A percentile compares a stretch with the other conserved stretches of the same genome.
Conservation (phyloP, 2,113 vertebrate genomes). For the Oenanthe melanoleuca region DNA sequence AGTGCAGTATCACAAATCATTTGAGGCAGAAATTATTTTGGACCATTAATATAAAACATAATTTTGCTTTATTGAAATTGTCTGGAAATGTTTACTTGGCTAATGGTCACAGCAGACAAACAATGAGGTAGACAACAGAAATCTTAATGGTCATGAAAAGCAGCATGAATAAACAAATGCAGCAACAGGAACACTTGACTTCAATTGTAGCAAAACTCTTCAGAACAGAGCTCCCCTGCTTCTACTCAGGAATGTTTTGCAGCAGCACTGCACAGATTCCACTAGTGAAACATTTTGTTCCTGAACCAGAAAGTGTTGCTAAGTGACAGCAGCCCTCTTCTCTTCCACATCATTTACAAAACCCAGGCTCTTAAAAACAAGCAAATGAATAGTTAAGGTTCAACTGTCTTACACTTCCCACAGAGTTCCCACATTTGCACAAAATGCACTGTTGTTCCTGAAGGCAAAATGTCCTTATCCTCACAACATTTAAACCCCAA, state of each 20-base stretch:
- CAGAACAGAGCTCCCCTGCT: not conserved
- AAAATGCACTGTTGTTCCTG: not conserved
- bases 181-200: not conserved
- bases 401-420: constrained; percentile 9
- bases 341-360: constrained; percentile 51
- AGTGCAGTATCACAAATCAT: not conserved
- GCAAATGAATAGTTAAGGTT: constrained; percentile 6
- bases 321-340: constrained; percentile 63
- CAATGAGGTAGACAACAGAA: not conserved
- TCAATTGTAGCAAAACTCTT: not conserved
- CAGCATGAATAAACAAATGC: not conserved
- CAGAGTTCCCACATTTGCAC: not conserved
- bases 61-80: not conserved
- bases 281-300: constrained; percentile 63
- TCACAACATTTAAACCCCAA: not conserved
- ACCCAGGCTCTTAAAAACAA: constrained; percentile 23
- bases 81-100: constrained; percentile 24
- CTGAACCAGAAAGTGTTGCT: constrained; percentile 52
- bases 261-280: constrained; percentile 10
- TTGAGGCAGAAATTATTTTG: constrained; percentile 5
- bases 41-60: not conserved
- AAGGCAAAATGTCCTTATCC: not conserved
- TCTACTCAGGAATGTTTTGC: not conserved
- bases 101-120: constrained; percentile 16
- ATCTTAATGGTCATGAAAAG: constrained; percentile 9